phyloP scores from a whole-genome alignment of 2,113 vertebrate genomes.

The Neotragus pygmaeus region DNA sequence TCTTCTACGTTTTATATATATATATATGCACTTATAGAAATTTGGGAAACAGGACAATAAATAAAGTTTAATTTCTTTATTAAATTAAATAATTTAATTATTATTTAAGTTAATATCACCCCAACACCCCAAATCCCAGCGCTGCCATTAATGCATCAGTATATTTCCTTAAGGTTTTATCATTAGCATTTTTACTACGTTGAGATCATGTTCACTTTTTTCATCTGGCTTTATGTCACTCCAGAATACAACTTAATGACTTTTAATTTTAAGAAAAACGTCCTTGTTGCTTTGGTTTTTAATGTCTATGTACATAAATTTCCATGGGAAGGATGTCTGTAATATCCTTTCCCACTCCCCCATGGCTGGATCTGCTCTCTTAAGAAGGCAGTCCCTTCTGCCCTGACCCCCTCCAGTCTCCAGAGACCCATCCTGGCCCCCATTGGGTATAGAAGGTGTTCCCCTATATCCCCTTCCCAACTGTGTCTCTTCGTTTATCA shows the following conservation, averaged over 20 bases:
- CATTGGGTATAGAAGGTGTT: background rate
- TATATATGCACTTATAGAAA: background rate
- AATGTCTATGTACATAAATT: background rate
- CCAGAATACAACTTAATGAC: background rate
- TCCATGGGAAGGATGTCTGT: background rate
- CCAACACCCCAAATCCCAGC: background rate
- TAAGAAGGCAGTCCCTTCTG: background rate
- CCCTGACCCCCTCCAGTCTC: background rate
- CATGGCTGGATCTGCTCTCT: background rate
- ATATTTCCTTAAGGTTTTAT: background rate
- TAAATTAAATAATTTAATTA: background rate
- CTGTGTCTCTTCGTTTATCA: background rate
- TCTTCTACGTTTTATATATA: background rate
- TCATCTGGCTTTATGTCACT: background rate
- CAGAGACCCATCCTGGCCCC: background rate
- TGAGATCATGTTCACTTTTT: background rate
- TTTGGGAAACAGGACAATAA: background rate
- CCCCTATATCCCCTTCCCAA: background rate
- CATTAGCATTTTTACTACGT: background rate
- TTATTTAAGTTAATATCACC: background rate
- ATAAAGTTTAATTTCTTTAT: background rate
- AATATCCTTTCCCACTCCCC: background rate
- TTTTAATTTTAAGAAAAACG: background rate
- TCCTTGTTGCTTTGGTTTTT: background rate
- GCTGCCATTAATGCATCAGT: too few relatives aligned